Base-by-base conservation (phyloP, 1,140 invertebrate species). In the Hirudo medicinalis region DNA sequence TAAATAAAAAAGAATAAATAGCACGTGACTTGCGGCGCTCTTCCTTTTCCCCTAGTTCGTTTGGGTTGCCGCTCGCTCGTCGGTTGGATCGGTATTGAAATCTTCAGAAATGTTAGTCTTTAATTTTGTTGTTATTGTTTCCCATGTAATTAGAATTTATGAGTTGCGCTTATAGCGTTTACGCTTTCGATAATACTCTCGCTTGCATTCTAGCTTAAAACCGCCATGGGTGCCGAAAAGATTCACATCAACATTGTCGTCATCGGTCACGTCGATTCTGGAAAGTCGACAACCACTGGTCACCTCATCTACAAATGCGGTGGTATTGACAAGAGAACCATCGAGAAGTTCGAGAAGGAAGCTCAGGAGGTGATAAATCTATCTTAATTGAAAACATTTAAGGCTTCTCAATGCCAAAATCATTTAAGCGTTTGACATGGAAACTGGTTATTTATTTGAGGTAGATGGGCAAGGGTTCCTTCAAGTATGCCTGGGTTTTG, bases 271-370 rank as follows among this genome's bases (percentile, higher is more conserved):
- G 94, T 96, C 80, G 94, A 96, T 85, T 95, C 91, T 73, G 92
- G 91, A 73, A 95, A 95, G 81, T 95, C 92, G n/a, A 95, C 92
- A 53, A 92, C 91, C 72, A 95, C 92, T 76, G 92, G 92, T 75
- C 92, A 95, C 81, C 85, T 95, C 78, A 95, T 95, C 83, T 96
- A 95, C 89, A 95, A 96, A 87, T 96, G 92, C 79, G 92, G 92
- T 81, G 93, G 93, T 82, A 96, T 95, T 77, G 92, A 95, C 85
- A 94, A 95, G 82, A 86, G 92, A 85, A 92, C 91, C 75, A 95
- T 95, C 77, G 91, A 94, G 80, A 95, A 95, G 83, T 96, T 95
- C 84, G 92, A 96, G 85, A 95, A 95, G 85, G 92, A 95, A 85
- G 92, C 92, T 77, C 89, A 91, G 79, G 91, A 94, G 84, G 87